Conservation (phyloP, 2,113 vertebrate genomes). For the Aphyosemion australe region DNA sequence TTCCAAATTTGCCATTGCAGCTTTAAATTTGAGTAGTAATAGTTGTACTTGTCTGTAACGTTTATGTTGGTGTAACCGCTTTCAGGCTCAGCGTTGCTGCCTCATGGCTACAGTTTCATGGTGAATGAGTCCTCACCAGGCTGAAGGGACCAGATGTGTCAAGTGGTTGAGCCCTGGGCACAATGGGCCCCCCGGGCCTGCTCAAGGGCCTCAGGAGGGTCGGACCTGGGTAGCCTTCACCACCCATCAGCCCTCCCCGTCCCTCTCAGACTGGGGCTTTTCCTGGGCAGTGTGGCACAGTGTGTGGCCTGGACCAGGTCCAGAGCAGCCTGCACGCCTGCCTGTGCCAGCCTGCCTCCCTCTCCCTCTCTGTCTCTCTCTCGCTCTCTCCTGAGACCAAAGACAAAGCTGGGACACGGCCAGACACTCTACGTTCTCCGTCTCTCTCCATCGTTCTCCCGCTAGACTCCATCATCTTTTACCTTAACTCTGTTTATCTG, state of each 20-base stretch:
- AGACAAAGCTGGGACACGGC: slow-evolving; percentile 81
- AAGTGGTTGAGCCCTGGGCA: slow-evolving; percentile 45
- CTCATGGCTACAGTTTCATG: slow-evolving; percentile 18
- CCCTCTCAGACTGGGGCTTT: slow-evolving; percentile 63
- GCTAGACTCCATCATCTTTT: slow-evolving; percentile 2
- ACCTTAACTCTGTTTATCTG: no score
- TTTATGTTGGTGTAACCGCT: slow-evolving; percentile 12
- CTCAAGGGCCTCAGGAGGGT: slow-evolving; percentile 48
- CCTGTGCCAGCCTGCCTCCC: slow-evolving; percentile 5
- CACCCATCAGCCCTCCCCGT: slow-evolving; percentile 13
- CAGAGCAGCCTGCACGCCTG: slow-evolving; percentile 70
- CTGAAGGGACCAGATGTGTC: slow-evolving; percentile 67
- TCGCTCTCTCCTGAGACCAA: slow-evolving; percentile 63
- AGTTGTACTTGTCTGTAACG: not conserved
- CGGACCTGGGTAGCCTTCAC: slow-evolving; percentile 41
- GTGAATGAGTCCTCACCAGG: slow-evolving; percentile 35
- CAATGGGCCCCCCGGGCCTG: slow-evolving; percentile 45
- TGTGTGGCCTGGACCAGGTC: slow-evolving; percentile 74
- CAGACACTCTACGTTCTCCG: slow-evolving; percentile 57
- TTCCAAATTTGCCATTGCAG: no score
- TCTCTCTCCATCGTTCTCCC: slow-evolving; percentile 48
- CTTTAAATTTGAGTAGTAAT: no score
- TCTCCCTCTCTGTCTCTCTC: no score
- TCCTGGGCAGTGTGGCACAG: slow-evolving; percentile 69
- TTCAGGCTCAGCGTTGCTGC: slow-evolving; percentile 22